Evolutionary conservation across 30 jellyfish, hydroid and myxozoan genomes (phyloP).

Genomic region (Chironex yamaguchii): DNA sequence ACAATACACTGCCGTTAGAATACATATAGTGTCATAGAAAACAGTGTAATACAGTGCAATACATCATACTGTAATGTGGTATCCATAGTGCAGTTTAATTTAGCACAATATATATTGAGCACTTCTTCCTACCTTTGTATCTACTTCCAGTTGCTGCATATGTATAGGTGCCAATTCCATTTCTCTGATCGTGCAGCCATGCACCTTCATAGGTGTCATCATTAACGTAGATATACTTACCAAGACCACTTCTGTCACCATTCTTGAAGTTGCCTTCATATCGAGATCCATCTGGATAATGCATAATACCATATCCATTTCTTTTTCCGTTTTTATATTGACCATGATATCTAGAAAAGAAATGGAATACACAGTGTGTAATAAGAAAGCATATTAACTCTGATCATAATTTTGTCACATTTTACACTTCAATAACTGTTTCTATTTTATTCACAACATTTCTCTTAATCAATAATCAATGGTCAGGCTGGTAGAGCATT

Average conservation of each 20-base stretch:
- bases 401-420: background rate
- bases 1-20: no score
- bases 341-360: conserved; percentile 38
- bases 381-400: background rate
- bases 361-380: background rate
- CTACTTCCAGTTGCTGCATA: conserved; percentile 50
- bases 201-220: conserved; percentile 73
- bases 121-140: conserved; percentile 61
- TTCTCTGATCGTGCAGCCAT: conserved; percentile 51
- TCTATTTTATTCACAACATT: no score
- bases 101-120: no score
- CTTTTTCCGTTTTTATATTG: conserved; percentile 62
- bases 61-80: no score
- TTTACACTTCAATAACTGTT: background rate
- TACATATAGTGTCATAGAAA: no score
- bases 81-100: no score
- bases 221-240: conserved; percentile 52
- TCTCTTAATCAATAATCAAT: no score
- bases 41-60: no score
- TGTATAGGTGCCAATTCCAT: conserved; percentile 59
- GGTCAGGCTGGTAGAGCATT: no score
- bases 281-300: conserved; percentile 78
- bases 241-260: conserved; percentile 69
- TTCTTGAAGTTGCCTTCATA: conserved; percentile 71
- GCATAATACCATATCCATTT: conserved; percentile 72